A percentile compares a stretch with the other conserved stretches of the same genome.
These are phyloP conservation scores for Mobula birostris DNA, from an alignment of 2,113 vertebrate genomes.

Conservation along the genomic window DNA sequence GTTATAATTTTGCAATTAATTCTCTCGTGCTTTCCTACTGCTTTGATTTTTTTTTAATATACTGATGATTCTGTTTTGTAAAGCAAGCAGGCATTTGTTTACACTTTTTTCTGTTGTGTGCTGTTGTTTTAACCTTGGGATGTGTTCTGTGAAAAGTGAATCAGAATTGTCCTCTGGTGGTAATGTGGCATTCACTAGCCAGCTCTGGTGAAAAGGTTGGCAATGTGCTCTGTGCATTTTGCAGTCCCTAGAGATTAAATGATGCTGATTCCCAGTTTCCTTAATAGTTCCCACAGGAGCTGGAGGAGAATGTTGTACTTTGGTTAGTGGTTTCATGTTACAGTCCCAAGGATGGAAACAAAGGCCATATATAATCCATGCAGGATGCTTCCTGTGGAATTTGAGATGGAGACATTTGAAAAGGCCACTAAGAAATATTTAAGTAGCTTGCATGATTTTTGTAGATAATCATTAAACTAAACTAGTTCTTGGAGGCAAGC, in stretches of 20 bases:
- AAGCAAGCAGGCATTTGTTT: conserved; percentile 1
- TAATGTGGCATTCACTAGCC: not conserved
- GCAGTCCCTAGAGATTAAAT: not conserved
- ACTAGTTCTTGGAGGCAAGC: not conserved
- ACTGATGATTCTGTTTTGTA: conserved; percentile 10
- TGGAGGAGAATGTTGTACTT: not conserved
- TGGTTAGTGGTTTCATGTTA: conserved; percentile 7
- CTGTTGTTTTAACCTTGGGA: conserved; percentile 15
- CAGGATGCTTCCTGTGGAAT: not conserved
- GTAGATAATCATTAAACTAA: not conserved
- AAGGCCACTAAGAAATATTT: not conserved
- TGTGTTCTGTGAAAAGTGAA: not conserved
- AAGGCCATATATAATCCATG: not conserved
- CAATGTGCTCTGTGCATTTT: not conserved
- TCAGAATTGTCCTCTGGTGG: too few species aligned
- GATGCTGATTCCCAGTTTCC: not conserved
- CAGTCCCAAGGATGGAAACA: not conserved
- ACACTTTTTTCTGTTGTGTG: not conserved
- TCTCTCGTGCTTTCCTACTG: not conserved
- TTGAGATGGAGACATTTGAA: not conserved
- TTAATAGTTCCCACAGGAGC: not conserved
- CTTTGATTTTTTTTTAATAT: not conserved
- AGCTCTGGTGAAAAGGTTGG: not conserved
- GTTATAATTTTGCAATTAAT: not conserved
- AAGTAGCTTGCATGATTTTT: not conserved